Evolutionary conservation across 2,113 vertebrate genomes (phyloP), one percentile per base, ranked within the genome.

Genomic region (Nibea albiflora): DNA sequence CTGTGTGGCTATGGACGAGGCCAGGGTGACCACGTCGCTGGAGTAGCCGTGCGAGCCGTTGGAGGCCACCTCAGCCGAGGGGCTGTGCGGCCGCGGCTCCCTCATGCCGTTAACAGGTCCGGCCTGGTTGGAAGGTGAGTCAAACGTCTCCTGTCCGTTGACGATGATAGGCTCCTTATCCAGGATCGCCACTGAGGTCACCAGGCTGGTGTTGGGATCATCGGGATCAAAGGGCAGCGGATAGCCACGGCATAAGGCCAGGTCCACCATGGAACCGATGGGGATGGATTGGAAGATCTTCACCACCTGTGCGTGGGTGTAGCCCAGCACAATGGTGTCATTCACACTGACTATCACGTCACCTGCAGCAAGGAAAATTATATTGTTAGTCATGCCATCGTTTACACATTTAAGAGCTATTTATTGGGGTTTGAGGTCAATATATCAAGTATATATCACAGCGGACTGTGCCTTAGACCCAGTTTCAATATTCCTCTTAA

Each of bases 231-330:
- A 99, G 88, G 98, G 98, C 93, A 99, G 93, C 0, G 98, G 98
- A 77, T 99, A 99, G 74, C 98, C 98, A 44, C 98, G 97, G 94
- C 98, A 99, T 88, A 99, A 96, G 83, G 99, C 96, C 6, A 99
- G 95, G 94, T 98, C 97, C 92, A 99, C 98, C 46, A 96, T 97
- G 94, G 98, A 98, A 81, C 98, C 98, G 0, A 99, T 99, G 56
- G 98, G 98, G 88, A 99, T 99, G 89, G 98, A 98, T 92, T 99
- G 98, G 95, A 99, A 99, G 95, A 99, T 99, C 92, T 99, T 99
- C 85, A 99, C 98, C 80, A 99, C 98, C 90, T 99, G 98, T 58
- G 98, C 98, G 1, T 99, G 98, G 0, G 98, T 99, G 94, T 99
- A 98, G 75, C 98, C 98, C 92, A 99, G 94, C 73, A 99, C 98